Percentiles rank a stretch among this genome's conserved stretches.
These are phyloP conservation scores for Drosophila recens DNA, from an alignment of 2,888 invertebrate species.

Conservation along the genomic window DNA sequence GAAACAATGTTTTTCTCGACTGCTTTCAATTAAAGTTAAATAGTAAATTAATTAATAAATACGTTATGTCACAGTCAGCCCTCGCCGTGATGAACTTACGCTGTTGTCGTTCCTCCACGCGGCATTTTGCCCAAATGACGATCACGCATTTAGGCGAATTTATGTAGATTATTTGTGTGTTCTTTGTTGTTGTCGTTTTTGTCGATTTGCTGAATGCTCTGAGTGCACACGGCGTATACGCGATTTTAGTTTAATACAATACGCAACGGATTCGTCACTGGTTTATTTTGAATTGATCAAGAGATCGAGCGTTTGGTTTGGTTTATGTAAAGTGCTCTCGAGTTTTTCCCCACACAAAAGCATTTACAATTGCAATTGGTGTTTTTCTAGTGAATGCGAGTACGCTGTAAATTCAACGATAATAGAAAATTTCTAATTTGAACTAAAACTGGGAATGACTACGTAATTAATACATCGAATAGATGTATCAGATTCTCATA, in stretches of 20 bases:
- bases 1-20: too few relatives aligned
- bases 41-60: neutral
- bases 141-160: constrained; percentile 83
- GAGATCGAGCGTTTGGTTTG: constrained; percentile 8
- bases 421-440: constrained; percentile 3
- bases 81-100: constrained; percentile 79
- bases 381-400: constrained; percentile 16
- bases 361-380: constrained; percentile 10
- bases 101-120: constrained; percentile 84
- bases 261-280: constrained; percentile 52
- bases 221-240: constrained; percentile 51
- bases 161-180: constrained; percentile 26
- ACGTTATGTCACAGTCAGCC: constrained; percentile 26
- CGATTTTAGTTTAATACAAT: constrained; percentile 15
- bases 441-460: neutral
- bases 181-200: constrained; percentile 17
- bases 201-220: neutral
- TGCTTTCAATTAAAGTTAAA: neutral
- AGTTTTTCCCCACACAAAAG: constrained; percentile 52
- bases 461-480: constrained; percentile 2
- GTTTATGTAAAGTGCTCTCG: constrained; percentile 30
- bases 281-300: constrained; percentile 37
- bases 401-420: constrained; percentile 25
- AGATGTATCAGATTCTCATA: neutral
- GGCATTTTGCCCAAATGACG: constrained; percentile 84